Base-by-base conservation (phyloP, 2,888 invertebrate genomes). In the Diadegma fenestrale region DNA sequence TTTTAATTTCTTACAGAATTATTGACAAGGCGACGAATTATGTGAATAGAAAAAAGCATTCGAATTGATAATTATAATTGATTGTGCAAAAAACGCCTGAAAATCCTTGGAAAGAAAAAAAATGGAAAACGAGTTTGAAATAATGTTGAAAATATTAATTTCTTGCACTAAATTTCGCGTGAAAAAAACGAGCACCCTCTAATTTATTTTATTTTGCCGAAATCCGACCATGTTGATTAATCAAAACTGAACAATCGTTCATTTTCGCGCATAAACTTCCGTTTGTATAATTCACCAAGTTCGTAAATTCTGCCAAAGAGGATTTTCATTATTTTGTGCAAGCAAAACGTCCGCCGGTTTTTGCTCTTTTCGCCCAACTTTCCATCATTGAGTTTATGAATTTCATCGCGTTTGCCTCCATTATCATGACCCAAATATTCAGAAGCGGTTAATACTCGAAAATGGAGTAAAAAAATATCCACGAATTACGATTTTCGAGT, bases 251-350 rank as follows among this genome's bases (percentile, higher is more conserved):
- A 61, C 5, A 61, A 22, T 69, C 30, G 30, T 79, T 72, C 7
- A 37, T 71, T 30, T 37, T 22, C 17, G 7, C 17, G 7, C 64
- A 41, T 7, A 71, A 66, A 68, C 30, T 51, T 71, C 64, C 19
- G 71, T 64, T 71, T 66, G 79, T 85, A 66, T 72, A 75, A 82
- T 82, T 77, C 66, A 82, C 58, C 64, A 79, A 64, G 73, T 68
- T 73, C 68, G 26, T 51, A 63, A 14, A 64, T 76, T 85, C 71
- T 85, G 82, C 85, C 85, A 85, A 85, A 85, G 85, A 85, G 76
- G 79, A 82, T 85, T 48, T n/a, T 85, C 66, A 79, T n/a, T 76
- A 66, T 66, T 85, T 82, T 80, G 69, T 45, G 64, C 64, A 75
- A 73, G 61, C 76, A 45, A 45, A 77, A 72, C 26, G 58, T 33